phyloP scores from a whole-genome alignment of 2,113 vertebrate genomes.

The Plotosus lineatus region DNA sequence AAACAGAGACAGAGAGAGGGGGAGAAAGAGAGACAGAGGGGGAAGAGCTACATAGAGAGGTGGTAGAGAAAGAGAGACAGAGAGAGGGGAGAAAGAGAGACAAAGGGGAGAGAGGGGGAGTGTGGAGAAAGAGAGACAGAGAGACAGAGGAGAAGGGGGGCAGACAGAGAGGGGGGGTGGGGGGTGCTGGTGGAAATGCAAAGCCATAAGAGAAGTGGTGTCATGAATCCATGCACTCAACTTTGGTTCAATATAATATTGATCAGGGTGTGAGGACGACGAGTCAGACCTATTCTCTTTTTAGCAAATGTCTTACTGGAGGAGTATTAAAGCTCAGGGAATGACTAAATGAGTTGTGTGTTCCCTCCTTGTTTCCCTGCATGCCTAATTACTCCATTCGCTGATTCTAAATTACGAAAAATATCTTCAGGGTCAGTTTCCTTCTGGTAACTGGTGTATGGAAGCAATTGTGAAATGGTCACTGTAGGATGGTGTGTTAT shows the following conservation, averaged over 20 bases:
- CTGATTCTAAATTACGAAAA: background rate
- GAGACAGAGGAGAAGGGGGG: background rate
- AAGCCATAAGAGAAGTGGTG: constrained; percentile 61
- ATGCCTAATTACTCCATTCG: constrained; percentile 11
- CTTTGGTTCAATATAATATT: constrained; percentile 72
- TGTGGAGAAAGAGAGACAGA: background rate
- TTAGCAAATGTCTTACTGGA: constrained; percentile 71
- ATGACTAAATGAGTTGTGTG: constrained; percentile 31
- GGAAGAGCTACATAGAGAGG: no score
- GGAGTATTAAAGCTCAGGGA: constrained; percentile 52
- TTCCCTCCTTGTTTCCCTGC: constrained; percentile 35
- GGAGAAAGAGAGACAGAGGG: background rate
- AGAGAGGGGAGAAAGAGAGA: no score
- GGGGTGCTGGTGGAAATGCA: constrained; percentile 3
- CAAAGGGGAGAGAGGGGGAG: no score
- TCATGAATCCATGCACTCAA: constrained; percentile 62
- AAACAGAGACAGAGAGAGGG: no score
- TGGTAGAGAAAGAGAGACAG: no score
- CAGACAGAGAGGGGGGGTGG: constrained; percentile 1
- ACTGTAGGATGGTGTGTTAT: background rate
- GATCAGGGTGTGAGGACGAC: constrained; percentile 66
- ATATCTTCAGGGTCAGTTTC: background rate
- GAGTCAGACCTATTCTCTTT: constrained; percentile 70
- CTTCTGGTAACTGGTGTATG: background rate
- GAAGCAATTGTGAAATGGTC: background rate